Percentiles rank a stretch among this genome's conserved stretches.
These are phyloP conservation scores for Anguilla japonica DNA, from an alignment of 2,113 vertebrate genomes.

Conservation along the genomic window DNA sequence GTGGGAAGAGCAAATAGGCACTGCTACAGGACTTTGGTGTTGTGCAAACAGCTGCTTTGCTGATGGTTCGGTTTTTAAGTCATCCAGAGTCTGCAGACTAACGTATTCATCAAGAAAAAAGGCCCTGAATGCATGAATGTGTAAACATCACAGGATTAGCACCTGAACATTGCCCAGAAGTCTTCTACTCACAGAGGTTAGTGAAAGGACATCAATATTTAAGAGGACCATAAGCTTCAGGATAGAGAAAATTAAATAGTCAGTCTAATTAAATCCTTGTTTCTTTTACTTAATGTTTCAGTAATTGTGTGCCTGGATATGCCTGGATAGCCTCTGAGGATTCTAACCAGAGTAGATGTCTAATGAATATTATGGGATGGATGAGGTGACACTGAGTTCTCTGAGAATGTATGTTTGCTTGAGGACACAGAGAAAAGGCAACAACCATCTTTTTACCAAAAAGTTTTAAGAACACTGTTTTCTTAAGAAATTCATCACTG, in stretches of 20 bases:
- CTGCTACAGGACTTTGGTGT: background rate
- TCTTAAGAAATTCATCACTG: too few relatives aligned
- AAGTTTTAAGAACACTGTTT: too few relatives aligned
- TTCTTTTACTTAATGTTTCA: background rate
- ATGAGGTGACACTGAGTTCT: too few relatives aligned
- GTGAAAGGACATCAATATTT: background rate
- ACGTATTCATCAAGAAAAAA: background rate
- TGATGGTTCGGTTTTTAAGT: background rate
- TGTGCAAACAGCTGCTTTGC: background rate
- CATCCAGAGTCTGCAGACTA: background rate
- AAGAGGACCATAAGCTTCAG: background rate
- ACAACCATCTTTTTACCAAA: too few relatives aligned
- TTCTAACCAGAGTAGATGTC: too few relatives aligned
- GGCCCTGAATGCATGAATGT: background rate
- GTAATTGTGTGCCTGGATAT: background rate
- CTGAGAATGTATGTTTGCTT: background rate
- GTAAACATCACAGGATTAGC: background rate
- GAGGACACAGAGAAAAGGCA: background rate
- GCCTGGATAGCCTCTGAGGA: too few relatives aligned
- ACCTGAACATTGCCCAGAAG: background rate
- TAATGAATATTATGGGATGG: too few relatives aligned
- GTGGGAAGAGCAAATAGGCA: background rate
- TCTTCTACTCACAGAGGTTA: background rate
- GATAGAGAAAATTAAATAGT: background rate
- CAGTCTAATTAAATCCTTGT: background rate